Conservation (phyloP, 2,797 vertebrate genomes). For the Peromyscus melanophrys region DNA sequence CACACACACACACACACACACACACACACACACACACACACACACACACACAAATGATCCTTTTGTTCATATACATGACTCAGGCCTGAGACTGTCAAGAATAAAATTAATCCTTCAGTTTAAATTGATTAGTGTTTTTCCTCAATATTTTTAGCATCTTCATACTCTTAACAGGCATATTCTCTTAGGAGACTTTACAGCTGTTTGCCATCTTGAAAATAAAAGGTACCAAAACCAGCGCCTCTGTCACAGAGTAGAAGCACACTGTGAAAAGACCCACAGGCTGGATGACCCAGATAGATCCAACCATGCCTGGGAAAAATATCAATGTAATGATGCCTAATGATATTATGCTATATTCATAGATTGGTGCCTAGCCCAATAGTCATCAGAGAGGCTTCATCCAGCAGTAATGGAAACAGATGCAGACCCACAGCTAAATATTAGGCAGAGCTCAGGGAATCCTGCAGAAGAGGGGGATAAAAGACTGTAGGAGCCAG, state of each 20-base stretch:
- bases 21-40: not conserved
- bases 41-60: not conserved
- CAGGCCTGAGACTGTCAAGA: not conserved
- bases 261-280: not conserved
- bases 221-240: slow-evolving; percentile 55
- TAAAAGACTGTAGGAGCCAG: not conserved
- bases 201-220: slow-evolving; percentile 62
- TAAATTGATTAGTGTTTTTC: slow-evolving; percentile 64
- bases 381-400: not conserved
- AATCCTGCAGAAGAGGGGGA: not conserved
- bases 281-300: not conserved
- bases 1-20: not conserved
- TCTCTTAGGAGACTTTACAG: slow-evolving; percentile 24
- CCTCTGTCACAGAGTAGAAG: not conserved
- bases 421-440: not conserved
- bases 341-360: not conserved
- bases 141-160: slow-evolving; percentile 64
- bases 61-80: slow-evolving; percentile 48
- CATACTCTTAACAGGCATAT: slow-evolving; percentile 49
- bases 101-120: slow-evolving; percentile 66
- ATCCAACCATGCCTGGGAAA: not conserved
- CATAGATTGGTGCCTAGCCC: not conserved
- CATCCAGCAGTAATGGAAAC: not conserved
- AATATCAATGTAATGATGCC: not conserved
- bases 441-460: not conserved